Conservation (phyloP, 2,113 vertebrate species). For the Pelobates fuscus region DNA sequence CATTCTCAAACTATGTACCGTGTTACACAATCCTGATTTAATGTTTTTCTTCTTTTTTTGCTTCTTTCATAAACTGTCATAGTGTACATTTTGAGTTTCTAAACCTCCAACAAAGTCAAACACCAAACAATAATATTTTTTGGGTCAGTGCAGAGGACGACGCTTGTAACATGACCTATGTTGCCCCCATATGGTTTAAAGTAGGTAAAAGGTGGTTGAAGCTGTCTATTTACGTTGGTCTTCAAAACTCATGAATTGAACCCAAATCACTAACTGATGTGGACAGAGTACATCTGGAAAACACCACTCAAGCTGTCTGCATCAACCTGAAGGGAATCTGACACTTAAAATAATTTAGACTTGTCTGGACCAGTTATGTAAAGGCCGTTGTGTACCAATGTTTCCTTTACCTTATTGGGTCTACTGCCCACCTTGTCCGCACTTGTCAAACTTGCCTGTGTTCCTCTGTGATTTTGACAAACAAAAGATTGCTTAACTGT, state of each 20-base stretch:
- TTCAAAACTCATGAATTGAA: no score
- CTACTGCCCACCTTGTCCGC: no score
- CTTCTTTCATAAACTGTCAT: no score
- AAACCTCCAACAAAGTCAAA: not conserved
- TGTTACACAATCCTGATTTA: no score
- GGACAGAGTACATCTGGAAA: not conserved
- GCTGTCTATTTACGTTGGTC: no score
- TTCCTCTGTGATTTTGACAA: no score
- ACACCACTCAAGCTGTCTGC: not conserved
- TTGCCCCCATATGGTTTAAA: conserved; percentile 1
- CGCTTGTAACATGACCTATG: not conserved
- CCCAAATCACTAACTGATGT: not conserved
- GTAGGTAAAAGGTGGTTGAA: not conserved
- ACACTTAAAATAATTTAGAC: not conserved
- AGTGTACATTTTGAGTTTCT: no score
- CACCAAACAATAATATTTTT: not conserved
- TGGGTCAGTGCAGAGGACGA: not conserved
- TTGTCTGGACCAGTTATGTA: not conserved
- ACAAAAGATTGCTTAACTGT: no score
- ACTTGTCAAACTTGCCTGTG: no score
- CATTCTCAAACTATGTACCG: no score
- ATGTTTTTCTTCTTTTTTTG: no score
- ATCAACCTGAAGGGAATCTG: not conserved
- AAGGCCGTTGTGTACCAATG: not conserved
- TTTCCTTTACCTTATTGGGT: not conserved